These are phyloP conservation scores for Colletes latitarsis DNA, from an alignment of 1,140 invertebrate species.

Conservation along the genomic window DNA sequence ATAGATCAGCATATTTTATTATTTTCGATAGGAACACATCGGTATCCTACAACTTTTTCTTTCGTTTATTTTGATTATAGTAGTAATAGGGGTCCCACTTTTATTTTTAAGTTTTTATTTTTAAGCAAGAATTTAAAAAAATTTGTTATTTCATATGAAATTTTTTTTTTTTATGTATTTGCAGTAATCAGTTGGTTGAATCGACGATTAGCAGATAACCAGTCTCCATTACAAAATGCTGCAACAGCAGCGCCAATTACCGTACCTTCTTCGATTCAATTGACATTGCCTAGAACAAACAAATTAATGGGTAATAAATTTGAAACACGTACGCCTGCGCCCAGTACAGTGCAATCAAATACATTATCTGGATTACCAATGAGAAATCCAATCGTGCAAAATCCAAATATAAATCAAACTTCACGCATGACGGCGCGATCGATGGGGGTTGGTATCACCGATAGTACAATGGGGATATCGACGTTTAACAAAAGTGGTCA, in stretches of 20 bases:
- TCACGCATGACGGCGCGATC: constrained; percentile 67
- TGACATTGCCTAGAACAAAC: constrained; percentile 75
- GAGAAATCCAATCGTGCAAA: constrained; percentile 73
- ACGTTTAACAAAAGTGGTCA: constrained; percentile 73
- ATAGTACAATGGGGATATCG: constrained; percentile 68
- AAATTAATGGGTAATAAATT: constrained; percentile 74
- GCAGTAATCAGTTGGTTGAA: constrained; percentile 80
- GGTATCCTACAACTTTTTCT: no score
- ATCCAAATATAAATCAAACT: constrained; percentile 76
- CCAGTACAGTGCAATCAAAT: constrained; percentile 60
- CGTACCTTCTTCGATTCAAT: constrained; percentile 71
- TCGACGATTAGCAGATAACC: constrained; percentile 75
- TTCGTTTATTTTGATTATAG: no score
- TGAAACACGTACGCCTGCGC: constrained; percentile 71
- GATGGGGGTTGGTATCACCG: constrained; percentile 69
- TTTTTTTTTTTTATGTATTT: constrained; percentile 45
- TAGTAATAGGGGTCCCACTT: no score
- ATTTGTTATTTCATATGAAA: not conserved
- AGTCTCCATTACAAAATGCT: constrained; percentile 71
- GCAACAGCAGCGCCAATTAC: constrained; percentile 60
- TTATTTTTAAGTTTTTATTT: constrained; percentile 15
- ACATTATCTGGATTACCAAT: constrained; percentile 66
- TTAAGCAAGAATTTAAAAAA: not conserved
- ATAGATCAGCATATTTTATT: constrained; percentile 3
- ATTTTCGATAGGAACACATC: not conserved